Percentiles rank a stretch among this genome's conserved stretches.
Evolutionary conservation across 2,888 invertebrate genomes (phyloP).

Genomic region (Thysanoteuthis rhombus): DNA sequence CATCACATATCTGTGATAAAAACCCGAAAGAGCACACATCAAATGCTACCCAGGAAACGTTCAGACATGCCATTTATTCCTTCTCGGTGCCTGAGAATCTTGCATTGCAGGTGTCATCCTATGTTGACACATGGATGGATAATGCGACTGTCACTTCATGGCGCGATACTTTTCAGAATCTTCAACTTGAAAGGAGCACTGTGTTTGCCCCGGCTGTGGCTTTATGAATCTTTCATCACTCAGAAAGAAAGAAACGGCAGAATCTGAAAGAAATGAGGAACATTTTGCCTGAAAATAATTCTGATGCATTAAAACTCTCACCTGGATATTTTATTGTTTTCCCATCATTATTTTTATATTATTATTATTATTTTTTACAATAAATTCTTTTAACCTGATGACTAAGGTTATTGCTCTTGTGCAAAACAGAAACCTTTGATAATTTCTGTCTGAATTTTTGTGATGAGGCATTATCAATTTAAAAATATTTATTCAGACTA

Average conservation of each 20-base stretch:
- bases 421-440: too few species aligned
- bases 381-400: background rate
- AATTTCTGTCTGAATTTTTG: too few species aligned
- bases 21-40: background rate
- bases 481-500: too few species aligned
- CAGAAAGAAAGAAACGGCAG: background rate
- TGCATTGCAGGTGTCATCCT: background rate
- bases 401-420: background rate
- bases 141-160: background rate
- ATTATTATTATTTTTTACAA: background rate
- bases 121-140: background rate
- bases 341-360: background rate
- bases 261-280: background rate
- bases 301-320: too few species aligned
- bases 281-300: too few species aligned
- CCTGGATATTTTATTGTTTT: background rate
- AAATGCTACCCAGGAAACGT: background rate
- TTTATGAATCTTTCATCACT: background rate
- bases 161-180: background rate
- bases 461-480: too few species aligned
- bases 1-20: background rate
- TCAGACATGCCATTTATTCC: slow-evolving; percentile 12
- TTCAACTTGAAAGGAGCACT: background rate
- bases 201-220: background rate
- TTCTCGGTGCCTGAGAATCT: slow-evolving; percentile 12